Base-by-base conservation (phyloP, 2,888 invertebrate species). In the Chelonus formosanus region DNA sequence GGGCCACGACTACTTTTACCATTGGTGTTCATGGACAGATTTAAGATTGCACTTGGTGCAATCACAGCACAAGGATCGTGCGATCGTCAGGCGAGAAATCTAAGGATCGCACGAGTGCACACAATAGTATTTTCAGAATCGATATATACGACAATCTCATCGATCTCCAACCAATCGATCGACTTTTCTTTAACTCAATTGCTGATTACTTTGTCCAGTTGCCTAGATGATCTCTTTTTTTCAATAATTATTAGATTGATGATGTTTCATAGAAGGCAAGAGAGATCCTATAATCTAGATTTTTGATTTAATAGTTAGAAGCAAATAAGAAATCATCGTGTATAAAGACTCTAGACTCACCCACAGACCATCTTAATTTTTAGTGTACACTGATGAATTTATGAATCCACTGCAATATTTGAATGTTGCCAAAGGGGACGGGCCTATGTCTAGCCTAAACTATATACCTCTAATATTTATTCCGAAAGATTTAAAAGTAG, bases 391-490 rank as follows among this genome's bases (percentile, higher is more conserved):
- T 80, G 81, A 83, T 80, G 82, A 83, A 84, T 83, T 83, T 84
- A 83, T 83, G 83, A 83, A 82, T 80, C 35, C 61, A 78, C 70
- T 74, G 75, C 76, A 72, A 79, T 76, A 84, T 84, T 84, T 83
- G 81, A 84, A 84, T 83, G 80, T 82, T 82, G 83, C 80, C 80
- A 76, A 75, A 74, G 80, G 82, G 82, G 83, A 82, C 83, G 81
- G 78, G 72, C 20, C 77, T 76, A 71, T 73, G 80, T 81, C 81
- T 83, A 83, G 80, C 76, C 44, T 20, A 59, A 10, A 10, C 50
- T 31, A 7, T 40, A 45, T 53, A 36, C 67, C 73, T 61, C 55
- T 72, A 75, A 80, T 78, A 76, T 79, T 80, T 77, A 75, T 76
- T 74, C 60, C 48, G 20, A 73, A 69, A 77, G 79, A 80, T 80